Conservation (phyloP, 2,797 vertebrate species). For the Neomorphus geoffroyi region DNA sequence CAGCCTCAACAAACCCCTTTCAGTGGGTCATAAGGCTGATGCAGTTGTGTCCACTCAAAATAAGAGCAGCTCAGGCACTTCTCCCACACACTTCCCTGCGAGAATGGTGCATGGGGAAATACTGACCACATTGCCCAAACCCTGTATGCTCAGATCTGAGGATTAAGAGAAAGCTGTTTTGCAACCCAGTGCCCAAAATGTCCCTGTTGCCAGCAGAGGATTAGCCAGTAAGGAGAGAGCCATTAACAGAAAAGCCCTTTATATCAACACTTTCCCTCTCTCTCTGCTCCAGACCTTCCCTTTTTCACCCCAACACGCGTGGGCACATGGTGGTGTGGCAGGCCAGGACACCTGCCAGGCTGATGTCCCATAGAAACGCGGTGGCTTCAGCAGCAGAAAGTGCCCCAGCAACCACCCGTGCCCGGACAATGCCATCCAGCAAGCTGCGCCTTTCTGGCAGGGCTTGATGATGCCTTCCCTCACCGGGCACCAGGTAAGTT, state of each 20-base stretch:
- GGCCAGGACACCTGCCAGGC: background rate
- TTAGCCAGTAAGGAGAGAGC: background rate
- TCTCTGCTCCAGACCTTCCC: background rate
- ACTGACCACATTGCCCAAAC: background rate
- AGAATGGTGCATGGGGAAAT: background rate
- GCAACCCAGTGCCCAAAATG: background rate
- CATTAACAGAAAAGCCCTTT: background rate
- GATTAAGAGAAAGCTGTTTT: background rate
- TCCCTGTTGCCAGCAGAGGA: background rate
- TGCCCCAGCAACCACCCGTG: background rate
- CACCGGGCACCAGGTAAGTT: accelerated
- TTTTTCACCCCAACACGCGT: background rate
- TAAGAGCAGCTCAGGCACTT: background rate
- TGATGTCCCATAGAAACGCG: background rate
- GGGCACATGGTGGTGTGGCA: background rate
- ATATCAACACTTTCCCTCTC: background rate
- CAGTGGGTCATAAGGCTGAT: accelerated
- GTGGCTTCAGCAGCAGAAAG: background rate
- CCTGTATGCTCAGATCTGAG: background rate
- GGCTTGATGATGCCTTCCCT: background rate
- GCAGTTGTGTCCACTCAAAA: background rate
- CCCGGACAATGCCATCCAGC: background rate
- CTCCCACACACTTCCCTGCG: background rate
- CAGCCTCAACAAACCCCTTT: background rate
- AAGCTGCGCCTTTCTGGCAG: background rate